Conservation (phyloP, 2,888 invertebrate genomes). For the Drosophila buzzatii region DNA sequence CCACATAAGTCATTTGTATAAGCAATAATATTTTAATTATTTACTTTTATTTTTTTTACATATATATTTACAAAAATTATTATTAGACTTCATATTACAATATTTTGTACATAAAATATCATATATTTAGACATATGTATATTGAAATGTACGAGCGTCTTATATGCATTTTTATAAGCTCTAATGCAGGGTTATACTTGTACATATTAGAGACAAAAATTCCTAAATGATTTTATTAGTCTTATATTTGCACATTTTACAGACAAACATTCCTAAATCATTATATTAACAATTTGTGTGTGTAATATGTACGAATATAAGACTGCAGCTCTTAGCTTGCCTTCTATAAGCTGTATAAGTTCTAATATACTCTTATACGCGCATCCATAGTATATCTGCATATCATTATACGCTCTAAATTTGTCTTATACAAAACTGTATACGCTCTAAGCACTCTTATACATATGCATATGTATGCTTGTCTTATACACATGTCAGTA, state of each 20-base stretch:
- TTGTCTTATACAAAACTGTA: neutral
- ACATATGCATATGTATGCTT: neutral
- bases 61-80: no score
- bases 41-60: no score
- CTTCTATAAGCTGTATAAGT: neutral
- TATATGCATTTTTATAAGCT: neutral
- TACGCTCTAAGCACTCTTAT: neutral
- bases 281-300: no score
- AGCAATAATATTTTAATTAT: neutral
- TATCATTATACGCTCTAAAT: neutral
- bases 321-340: no score
- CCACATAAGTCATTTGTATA: neutral
- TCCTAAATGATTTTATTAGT: no score
- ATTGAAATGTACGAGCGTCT: neutral
- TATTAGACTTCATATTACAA: no score
- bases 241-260: no score
- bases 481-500: neutral
- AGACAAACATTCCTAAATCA: no score
- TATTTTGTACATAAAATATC: no score
- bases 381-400: neutral
- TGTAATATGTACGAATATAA: no score
- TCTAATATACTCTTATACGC: neutral
- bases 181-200: neutral
- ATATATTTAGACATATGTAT: no score
- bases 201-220: no score